phyloP scores from a whole-genome alignment of 2,888 invertebrate genomes.

The Caenorhabditis sp. region DNA sequence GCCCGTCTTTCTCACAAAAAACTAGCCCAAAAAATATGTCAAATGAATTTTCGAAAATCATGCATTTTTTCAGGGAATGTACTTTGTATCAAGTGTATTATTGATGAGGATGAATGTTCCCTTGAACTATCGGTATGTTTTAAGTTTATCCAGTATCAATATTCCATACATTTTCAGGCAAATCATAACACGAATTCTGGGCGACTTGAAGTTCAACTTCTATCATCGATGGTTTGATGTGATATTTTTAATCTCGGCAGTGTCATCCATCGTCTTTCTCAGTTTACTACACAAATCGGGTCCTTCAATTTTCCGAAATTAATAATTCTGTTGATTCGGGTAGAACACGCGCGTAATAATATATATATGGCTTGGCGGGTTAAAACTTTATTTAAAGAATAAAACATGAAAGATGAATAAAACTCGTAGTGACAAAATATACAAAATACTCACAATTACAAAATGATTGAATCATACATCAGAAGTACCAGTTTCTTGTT shows the following conservation, averaged over 20 bases:
- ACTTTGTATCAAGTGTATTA: slow-evolving; percentile 95
- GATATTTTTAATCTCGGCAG: slow-evolving; percentile 91
- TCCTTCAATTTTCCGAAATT: slow-evolving; percentile 5
- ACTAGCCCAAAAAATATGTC: too few species aligned
- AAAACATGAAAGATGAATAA: slow-evolving; percentile 5
- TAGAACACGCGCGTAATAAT: not conserved
- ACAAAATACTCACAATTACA: not conserved
- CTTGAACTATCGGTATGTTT: slow-evolving; percentile 80
- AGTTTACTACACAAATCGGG: slow-evolving; percentile 87
- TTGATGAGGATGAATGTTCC: slow-evolving; percentile 99
- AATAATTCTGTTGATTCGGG: not conserved
- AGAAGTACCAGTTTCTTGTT: slow-evolving; percentile 1
- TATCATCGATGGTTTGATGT: slow-evolving; percentile 99
- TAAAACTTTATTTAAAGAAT: slow-evolving; percentile 6
- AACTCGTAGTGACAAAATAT: not conserved
- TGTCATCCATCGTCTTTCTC: slow-evolving; percentile 91
- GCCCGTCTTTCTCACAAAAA: too few species aligned
- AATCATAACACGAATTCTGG: slow-evolving; percentile 82
- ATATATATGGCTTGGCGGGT: not conserved
- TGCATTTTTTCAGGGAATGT: slow-evolving; percentile 85
- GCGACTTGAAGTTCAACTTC: slow-evolving; percentile 96
- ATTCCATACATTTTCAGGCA: not conserved
- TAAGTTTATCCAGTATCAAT: too few species aligned
- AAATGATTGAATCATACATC: not conserved
- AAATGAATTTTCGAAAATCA: too few species aligned